phyloP scores from a whole-genome alignment of 2,888 invertebrate genomes.

The Amblyteles armatorius region DNA sequence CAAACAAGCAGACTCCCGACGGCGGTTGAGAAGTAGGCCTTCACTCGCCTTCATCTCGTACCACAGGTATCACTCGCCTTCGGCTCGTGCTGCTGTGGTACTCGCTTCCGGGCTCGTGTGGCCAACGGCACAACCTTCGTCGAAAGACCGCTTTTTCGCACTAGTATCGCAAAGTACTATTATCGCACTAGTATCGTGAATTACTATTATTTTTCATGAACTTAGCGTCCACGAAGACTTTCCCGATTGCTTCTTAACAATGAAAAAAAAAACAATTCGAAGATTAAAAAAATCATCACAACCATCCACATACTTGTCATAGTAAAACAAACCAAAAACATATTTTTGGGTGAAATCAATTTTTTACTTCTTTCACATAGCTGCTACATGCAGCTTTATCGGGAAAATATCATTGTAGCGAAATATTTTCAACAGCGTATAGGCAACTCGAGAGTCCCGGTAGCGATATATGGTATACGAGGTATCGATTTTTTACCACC shows the following conservation, averaged over 20 bases:
- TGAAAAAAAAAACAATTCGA: neutral
- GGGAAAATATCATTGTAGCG: neutral
- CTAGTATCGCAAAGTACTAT: neutral
- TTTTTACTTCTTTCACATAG: neutral
- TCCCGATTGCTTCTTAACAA: neutral
- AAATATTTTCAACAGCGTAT: constrained; percentile 11
- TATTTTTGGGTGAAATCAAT: neutral
- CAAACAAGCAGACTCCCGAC: too few species aligned
- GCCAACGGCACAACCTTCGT: too few species aligned
- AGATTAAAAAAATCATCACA: neutral
- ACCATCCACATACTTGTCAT: neutral
- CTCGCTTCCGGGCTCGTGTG: too few species aligned
- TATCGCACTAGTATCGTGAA: neutral
- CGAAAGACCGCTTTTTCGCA: too few species aligned
- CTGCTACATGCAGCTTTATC: neutral
- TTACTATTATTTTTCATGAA: neutral
- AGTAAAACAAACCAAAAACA: neutral
- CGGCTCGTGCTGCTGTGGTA: too few species aligned
- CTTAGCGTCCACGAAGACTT: neutral
- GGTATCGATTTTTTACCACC: too few species aligned
- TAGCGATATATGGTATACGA: constrained; percentile 67
- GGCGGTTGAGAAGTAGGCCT: too few species aligned
- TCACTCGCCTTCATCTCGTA: too few species aligned
- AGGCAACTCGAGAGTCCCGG: constrained; percentile 49
- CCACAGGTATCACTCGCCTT: too few species aligned